Evolutionary conservation across 2,888 invertebrate genomes (phyloP), one percentile per base, ranked within the genome.

Genomic region (Sthenelais limicola): DNA sequence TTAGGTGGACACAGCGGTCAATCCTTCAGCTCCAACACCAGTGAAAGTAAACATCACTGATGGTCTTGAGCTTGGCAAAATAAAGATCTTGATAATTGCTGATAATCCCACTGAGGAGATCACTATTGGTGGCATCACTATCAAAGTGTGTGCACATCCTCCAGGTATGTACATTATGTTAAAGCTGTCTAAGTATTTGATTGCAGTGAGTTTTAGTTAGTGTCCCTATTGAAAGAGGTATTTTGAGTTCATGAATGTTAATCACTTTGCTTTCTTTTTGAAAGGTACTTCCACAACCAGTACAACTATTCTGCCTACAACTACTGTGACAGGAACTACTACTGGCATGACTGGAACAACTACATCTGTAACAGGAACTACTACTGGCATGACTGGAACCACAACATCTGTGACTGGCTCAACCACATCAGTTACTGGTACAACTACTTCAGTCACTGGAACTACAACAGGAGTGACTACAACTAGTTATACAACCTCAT

Each of bases 141-240:
- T 62, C 38, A 62, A 62, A 43, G 43, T 62, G 21, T 62, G 62
- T 24, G 35, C 35, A 21, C 18, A 21, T 7, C 62, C 38, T 26
- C 62, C 62, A 56, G 18, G 56, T 56, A 32, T 33, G 56, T 56
- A 5, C 30, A n/a, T n/a, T n/a, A n/a, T n/a, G n/a, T n/a, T n/a
- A n/a, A n/a, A n/a, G n/a, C n/a, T n/a, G n/a, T n/a, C n/a, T n/a
- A n/a, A n/a, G n/a, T n/a, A n/a, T n/a, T n/a, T n/a, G n/a, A n/a
- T n/a, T n/a, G n/a, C n/a, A n/a, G n/a, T n/a, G n/a, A n/a, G n/a
- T n/a, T n/a, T n/a, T n/a, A n/a, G n/a, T n/a, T n/a, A n/a, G n/a
- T n/a, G n/a, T n/a, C n/a, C n/a, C n/a, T n/a, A n/a, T n/a, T n/a
- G n/a, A n/a, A n/a, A n/a, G n/a, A n/a, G n/a, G n/a, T n/a, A n/a